Evolutionary conservation across 1,140 invertebrate genomes (phyloP), one percentile per base, ranked within the genome.

Genomic region (Pectinophora gossypiella): DNA sequence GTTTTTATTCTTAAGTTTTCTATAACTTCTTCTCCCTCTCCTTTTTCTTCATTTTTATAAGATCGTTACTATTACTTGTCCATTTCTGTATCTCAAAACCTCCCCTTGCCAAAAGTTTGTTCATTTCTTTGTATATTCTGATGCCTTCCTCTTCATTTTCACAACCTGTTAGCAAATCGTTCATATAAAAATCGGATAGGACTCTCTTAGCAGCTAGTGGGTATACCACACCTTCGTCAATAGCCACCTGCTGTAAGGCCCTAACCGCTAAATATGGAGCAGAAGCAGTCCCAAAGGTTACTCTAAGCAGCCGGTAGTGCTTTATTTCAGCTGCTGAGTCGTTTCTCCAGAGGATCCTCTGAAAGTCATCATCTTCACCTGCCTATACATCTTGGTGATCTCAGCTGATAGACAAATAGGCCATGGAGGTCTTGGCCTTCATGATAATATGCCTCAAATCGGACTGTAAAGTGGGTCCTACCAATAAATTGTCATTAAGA

Each of bases 361-460:
- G 73, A 53, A 59, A 67, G 22, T 54, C 46, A 15, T 61, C 27
- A 38, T 82, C 57, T 48, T 58, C 1, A 76, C 35, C 44, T 75
- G 67, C 3, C 67, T 49, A 55, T 73, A 84, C 72, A 85, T 83
- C 54, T 81, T 83, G 27, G 61, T 59, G 3, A 83, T 68, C 45
- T 84, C 76, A n/a, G 62, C 67, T 3, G 60, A 54, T 16, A 88
- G 22, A 6, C 68, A 69, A 36, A 67, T 61, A 15, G 16, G 32
- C 58, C 72, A 59, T 18, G 32, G 36, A 50, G 78, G 44, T 56
- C 83, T 85, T 9, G 72, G 53, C n/a, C n/a, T n/a, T n/a, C 0
- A 81, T n/a, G 13, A 87, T 13, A 45, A 82, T 58, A 9, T 60
- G 48, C 23, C 68, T 53, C 10, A 87, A 45, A 20, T 85, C 71